Evolutionary conservation across 1,140 invertebrate species (phyloP).

Genomic region (Periplaneta americana): DNA sequence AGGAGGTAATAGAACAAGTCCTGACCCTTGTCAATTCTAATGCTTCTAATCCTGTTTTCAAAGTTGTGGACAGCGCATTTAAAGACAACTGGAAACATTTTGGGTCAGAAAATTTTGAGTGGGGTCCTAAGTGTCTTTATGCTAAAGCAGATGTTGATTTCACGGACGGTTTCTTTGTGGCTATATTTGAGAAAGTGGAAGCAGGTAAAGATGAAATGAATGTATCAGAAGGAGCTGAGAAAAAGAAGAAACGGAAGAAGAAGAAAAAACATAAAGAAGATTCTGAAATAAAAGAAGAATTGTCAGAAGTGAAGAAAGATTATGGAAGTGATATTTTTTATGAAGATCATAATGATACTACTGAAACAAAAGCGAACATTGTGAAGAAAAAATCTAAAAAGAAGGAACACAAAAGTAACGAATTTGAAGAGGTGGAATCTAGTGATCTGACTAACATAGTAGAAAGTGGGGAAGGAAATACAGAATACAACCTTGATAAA

Average conservation of each 20-base stretch:
- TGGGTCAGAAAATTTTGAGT: conserved; percentile 55
- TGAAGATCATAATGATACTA: neutral
- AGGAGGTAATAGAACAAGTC: conserved; percentile 67
- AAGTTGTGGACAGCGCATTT: conserved; percentile 35
- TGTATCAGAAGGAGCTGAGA: neutral
- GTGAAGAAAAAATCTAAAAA: no score
- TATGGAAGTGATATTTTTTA: no score
- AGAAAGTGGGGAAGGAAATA: no score
- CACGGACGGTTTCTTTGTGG: conserved; percentile 93
- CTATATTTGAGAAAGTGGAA: conserved; percentile 67
- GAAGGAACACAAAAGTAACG: no score
- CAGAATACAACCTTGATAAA: no score
- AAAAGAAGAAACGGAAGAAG: conserved; percentile 5
- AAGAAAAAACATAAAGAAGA: conserved; percentile 4
- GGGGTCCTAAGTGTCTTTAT: conserved; percentile 70
- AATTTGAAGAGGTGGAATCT: no score
- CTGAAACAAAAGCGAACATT: no score
- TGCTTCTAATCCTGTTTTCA: neutral
- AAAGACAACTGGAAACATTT: conserved; percentile 60
- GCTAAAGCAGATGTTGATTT: conserved; percentile 64
- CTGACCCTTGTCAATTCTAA: neutral
- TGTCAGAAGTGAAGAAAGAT: neutral
- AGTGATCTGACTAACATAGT: no score
- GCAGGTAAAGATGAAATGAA: neutral
- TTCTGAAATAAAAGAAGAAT: no score